A percentile compares a stretch with the other conserved stretches of the same genome.
Evolutionary conservation across 2,888 invertebrate genomes (phyloP).

Genomic region (Microdon myrmicae): DNA sequence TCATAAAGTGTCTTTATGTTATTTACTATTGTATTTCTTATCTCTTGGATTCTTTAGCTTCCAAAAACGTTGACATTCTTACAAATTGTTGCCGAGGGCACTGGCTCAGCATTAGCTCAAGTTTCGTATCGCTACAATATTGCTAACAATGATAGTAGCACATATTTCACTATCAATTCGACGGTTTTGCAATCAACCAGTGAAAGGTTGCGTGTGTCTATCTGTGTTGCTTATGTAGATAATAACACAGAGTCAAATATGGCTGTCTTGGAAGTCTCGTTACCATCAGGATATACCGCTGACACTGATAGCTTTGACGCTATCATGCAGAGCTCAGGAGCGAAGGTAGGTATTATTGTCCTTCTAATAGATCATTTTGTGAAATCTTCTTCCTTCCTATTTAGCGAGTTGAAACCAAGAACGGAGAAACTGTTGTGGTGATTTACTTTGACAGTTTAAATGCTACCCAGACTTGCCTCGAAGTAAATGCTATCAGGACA

Average conservation of each 20-base stretch:
- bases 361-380: conserved; percentile 60
- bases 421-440: conserved; percentile 73
- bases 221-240: conserved; percentile 77
- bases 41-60: conserved; percentile 53
- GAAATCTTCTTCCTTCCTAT: conserved; percentile 67
- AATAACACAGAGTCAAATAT: conserved; percentile 78
- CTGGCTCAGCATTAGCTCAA: conserved; percentile 81
- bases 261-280: conserved; percentile 88
- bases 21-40: not conserved
- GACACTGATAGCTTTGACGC: conserved; percentile 79
- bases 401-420: conserved; percentile 76
- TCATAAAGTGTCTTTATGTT: not conserved
- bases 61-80: conserved; percentile 70
- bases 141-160: conserved; percentile 88
- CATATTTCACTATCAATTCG: conserved; percentile 86
- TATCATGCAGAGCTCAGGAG: conserved; percentile 67
- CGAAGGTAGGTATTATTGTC: conserved; percentile 63
- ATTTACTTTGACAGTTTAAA: conserved; percentile 79
- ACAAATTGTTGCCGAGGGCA: conserved; percentile 80
- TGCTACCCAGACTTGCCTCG: conserved; percentile 78
- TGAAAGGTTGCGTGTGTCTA: conserved; percentile 80
- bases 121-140: conserved; percentile 84
- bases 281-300: conserved; percentile 92
- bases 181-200: conserved; percentile 85
- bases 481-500: conserved; percentile 83